phyloP scores from a whole-genome alignment of 2,888 invertebrate species.

The Nomada fabriciana region DNA sequence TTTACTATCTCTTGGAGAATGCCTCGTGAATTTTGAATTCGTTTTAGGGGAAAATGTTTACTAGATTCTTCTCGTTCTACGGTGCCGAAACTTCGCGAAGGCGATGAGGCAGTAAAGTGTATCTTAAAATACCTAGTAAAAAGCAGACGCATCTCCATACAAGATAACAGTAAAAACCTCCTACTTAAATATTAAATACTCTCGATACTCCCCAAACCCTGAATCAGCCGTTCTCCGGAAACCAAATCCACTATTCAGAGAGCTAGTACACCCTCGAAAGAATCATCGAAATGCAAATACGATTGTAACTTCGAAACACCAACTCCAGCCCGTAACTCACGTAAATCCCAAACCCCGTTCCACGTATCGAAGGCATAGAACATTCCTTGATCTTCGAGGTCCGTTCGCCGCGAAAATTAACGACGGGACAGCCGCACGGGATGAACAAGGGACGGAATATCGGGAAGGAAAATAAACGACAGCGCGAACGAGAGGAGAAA shows the following conservation, averaged over 20 bases:
- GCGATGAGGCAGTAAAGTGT: not conserved
- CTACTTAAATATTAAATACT: too few species aligned
- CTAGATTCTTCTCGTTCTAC: not conserved
- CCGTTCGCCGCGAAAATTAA: slow-evolving; percentile 30
- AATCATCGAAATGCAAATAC: slow-evolving; percentile 6
- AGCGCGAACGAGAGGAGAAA: slow-evolving; percentile 32
- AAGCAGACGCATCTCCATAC: too few species aligned
- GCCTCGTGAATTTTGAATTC: not conserved
- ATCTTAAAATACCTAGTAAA: too few species aligned
- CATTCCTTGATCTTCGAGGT: not conserved
- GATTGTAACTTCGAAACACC: slow-evolving; percentile 5
- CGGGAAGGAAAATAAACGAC: slow-evolving; percentile 6
- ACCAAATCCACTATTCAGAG: not conserved
- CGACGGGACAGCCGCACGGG: not conserved
- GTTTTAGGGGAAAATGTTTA: not conserved
- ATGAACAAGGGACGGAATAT: not conserved
- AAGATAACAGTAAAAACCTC: not conserved
- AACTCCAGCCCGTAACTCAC: not conserved
- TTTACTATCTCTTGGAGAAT: not conserved
- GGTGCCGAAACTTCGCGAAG: not conserved
- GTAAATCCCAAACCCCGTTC: not conserved
- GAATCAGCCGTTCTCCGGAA: not conserved
- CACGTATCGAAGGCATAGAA: not conserved
- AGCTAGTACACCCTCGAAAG: not conserved
- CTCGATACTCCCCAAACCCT: too few species aligned